These are phyloP conservation scores for Heliconius congener DNA, from an alignment of 1,140 invertebrate genomes.

Conservation along the genomic window DNA sequence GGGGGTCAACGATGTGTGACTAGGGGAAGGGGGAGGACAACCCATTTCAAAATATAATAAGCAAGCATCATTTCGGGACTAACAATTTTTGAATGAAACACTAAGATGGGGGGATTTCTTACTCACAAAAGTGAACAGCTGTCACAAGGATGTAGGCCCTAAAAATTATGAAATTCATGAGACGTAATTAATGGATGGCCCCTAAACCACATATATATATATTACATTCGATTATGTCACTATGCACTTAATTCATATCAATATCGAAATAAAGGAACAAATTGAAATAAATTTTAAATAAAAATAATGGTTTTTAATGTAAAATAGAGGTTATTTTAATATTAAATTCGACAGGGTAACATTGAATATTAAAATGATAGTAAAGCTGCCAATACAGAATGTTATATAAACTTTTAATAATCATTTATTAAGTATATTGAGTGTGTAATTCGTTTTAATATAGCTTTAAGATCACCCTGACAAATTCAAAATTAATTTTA, in stretches of 20 bases:
- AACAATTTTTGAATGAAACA: no score
- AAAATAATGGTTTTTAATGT: neutral
- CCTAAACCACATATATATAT: neutral
- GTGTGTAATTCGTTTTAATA: neutral
- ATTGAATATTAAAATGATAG: neutral
- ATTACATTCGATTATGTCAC: constrained; percentile 15
- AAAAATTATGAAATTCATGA: no score
- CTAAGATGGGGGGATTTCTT: no score
- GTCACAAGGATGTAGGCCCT: no score
- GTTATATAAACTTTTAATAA: neutral
- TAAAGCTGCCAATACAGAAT: neutral
- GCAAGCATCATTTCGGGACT: no score
- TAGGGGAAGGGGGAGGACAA: no score
- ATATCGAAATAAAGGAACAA: constrained; percentile 22
- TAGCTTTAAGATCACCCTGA: neutral
- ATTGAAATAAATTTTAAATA: constrained; percentile 8
- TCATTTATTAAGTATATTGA: neutral
- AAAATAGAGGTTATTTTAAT: neutral
- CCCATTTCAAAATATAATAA: no score
- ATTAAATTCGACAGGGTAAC: neutral
- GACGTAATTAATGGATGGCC: neutral
- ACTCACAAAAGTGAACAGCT: no score
- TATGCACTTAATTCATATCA: constrained; percentile 20
- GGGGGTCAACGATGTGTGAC: no score
- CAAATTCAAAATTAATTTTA: neutral